Evolutionary conservation across 1,140 invertebrate species (phyloP).

Genomic region (Lepidotrigona ventralis): DNA sequence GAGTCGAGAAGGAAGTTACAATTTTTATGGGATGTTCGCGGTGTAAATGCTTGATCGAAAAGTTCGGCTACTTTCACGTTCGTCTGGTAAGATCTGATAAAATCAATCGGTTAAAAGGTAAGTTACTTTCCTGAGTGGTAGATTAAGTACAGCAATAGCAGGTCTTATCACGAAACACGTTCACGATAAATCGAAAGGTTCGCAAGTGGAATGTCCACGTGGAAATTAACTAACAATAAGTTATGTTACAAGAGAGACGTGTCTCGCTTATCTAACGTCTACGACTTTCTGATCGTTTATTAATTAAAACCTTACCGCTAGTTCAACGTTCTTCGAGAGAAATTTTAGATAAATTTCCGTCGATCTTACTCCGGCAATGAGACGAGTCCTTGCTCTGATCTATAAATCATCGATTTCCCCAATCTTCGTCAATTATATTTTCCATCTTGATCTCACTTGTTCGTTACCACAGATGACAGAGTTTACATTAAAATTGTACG

Average conservation of each 20-base stretch:
- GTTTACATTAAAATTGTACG: not conserved
- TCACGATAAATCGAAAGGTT: not conserved
- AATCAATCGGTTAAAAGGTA: not conserved
- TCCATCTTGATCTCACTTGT: not conserved
- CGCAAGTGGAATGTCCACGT: not conserved
- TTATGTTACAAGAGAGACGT: slow-evolving; percentile 3
- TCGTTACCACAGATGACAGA: not conserved
- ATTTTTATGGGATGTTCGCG: not conserved
- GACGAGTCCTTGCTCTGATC: not conserved
- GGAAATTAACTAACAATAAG: not conserved
- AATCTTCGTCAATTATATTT: not conserved
- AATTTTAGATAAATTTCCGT: not conserved
- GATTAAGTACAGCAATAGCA: not conserved
- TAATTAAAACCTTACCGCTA: slow-evolving; percentile 13
- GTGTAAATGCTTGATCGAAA: slow-evolving; percentile 17
- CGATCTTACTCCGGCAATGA: too few species aligned
- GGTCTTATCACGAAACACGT: slow-evolving; percentile 10
- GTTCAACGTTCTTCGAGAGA: not conserved
- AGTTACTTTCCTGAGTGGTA: not conserved
- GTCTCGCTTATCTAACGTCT: not conserved
- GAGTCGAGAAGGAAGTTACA: not conserved
- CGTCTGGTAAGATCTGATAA: not conserved
- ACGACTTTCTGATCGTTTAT: not conserved
- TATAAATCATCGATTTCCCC: too few species aligned
- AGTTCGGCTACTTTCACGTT: not conserved